These are phyloP conservation scores for Aphis gossypii DNA, from an alignment of 1,140 invertebrate species.

Conservation along the genomic window DNA sequence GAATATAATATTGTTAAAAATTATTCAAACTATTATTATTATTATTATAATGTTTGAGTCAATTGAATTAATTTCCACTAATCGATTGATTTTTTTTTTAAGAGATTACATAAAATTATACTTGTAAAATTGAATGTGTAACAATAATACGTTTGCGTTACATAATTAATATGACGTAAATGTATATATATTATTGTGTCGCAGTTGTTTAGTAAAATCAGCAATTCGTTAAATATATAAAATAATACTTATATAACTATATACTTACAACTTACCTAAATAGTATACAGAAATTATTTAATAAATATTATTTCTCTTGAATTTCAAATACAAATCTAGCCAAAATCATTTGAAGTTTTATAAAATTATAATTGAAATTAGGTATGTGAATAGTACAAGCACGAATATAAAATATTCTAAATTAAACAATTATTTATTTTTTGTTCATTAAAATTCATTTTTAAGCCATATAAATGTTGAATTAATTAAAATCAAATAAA, in stretches of 20 bases:
- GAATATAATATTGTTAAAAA: background rate
- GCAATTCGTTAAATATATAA: background rate
- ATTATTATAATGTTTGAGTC: background rate
- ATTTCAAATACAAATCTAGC: background rate
- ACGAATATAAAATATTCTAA: background rate
- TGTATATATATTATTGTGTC: background rate
- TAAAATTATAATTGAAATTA: background rate
- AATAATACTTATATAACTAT: too few relatives aligned
- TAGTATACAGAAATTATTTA: too few relatives aligned
- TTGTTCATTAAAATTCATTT: background rate
- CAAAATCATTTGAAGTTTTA: background rate
- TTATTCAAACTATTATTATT: background rate
- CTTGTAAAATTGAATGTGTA: background rate
- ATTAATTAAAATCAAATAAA: background rate
- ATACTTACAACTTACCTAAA: too few relatives aligned
- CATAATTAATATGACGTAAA: background rate
- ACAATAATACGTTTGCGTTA: background rate
- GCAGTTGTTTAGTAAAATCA: background rate
- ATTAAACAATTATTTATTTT: too few relatives aligned
- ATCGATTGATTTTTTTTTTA: background rate
- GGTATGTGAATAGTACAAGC: background rate
- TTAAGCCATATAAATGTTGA: background rate
- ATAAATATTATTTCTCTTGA: background rate
- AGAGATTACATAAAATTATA: background rate
- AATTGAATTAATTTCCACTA: background rate